These are phyloP conservation scores for Aurelia sp. DNA, from an alignment of 30 jellyfish, hydroid and myxozoan genomes.

Conservation along the genomic window DNA sequence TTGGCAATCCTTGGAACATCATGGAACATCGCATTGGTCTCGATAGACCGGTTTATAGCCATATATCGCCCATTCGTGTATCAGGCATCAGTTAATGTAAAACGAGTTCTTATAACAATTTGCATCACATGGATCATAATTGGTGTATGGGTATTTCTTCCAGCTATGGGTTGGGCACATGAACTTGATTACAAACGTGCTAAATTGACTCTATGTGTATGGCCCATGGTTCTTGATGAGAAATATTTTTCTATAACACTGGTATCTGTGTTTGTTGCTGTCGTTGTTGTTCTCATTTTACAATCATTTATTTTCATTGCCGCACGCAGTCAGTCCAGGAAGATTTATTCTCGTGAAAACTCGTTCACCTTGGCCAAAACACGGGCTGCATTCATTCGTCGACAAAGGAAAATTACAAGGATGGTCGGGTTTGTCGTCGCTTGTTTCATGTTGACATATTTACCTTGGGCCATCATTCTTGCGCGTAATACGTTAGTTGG, in stretches of 20 bases:
- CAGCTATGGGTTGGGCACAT: constrained; percentile 14
- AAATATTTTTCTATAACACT: constrained; percentile 1
- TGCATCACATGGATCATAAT: not conserved
- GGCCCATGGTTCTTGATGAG: constrained; percentile 8
- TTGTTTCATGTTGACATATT: not conserved
- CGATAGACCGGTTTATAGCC: not conserved
- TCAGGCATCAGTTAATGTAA: not conserved
- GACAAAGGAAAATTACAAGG: constrained; percentile 1
- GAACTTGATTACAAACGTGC: not conserved
- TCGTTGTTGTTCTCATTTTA: not conserved
- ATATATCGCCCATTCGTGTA: not conserved
- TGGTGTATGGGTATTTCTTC: constrained; percentile 4
- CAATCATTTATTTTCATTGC: not conserved
- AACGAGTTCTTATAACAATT: not conserved
- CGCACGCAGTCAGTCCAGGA: constrained; percentile 12
- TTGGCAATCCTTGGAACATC: constrained; percentile 5
- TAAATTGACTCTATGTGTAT: not conserved
- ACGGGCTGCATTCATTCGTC: not conserved
- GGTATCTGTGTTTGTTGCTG: not conserved
- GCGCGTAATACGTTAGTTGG: constrained; percentile 1
- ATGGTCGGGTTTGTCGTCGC: constrained; percentile 8
- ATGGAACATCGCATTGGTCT: constrained; percentile 5
- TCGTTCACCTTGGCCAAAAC: not conserved
- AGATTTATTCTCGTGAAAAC: not conserved
- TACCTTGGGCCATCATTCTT: not conserved